phyloP scores from a whole-genome alignment of 2,113 vertebrate species.

The Pollachius pollachius region DNA sequence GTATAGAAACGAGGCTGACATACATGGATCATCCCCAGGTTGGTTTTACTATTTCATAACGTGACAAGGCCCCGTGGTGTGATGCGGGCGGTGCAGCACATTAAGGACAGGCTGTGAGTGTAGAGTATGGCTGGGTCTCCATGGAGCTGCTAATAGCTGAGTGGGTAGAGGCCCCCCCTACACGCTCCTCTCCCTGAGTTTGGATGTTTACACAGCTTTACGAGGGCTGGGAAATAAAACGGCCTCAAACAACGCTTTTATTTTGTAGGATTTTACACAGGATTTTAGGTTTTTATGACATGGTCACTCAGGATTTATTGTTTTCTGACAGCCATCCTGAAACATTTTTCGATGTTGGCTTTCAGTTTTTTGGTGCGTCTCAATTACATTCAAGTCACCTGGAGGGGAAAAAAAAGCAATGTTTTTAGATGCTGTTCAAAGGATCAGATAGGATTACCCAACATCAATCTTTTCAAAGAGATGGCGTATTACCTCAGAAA shows the following conservation, averaged over 20 bases:
- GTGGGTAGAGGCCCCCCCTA: constrained; percentile 17
- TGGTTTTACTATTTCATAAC: constrained; percentile 17
- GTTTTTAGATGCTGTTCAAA: constrained; percentile 5
- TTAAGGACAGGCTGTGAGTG: constrained; percentile 25
- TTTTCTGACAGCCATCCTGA: neutral
- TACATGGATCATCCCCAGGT: constrained; percentile 4
- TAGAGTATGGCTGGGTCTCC: constrained; percentile 43
- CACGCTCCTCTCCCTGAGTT: neutral
- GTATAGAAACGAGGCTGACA: neutral
- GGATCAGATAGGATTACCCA: neutral
- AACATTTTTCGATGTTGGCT: neutral
- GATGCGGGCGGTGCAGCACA: constrained; percentile 9
- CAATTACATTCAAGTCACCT: constrained; percentile 4
- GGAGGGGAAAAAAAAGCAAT: neutral
- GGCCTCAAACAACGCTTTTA: too few relatives aligned
- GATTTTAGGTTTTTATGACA: too few relatives aligned
- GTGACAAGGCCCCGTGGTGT: constrained; percentile 4
- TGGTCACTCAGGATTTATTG: constrained; percentile 1
- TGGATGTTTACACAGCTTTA: too few relatives aligned
- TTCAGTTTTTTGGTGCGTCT: neutral
- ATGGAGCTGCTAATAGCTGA: constrained; percentile 47
- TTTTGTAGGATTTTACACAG: too few relatives aligned
- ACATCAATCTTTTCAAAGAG: constrained; percentile 24
- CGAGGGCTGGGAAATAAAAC: too few relatives aligned
- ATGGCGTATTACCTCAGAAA: neutral